A percentile compares a stretch with the other conserved stretches of the same genome.
phyloP scores from a whole-genome alignment of 2,888 invertebrate species.

The Agrochola litura region DNA sequence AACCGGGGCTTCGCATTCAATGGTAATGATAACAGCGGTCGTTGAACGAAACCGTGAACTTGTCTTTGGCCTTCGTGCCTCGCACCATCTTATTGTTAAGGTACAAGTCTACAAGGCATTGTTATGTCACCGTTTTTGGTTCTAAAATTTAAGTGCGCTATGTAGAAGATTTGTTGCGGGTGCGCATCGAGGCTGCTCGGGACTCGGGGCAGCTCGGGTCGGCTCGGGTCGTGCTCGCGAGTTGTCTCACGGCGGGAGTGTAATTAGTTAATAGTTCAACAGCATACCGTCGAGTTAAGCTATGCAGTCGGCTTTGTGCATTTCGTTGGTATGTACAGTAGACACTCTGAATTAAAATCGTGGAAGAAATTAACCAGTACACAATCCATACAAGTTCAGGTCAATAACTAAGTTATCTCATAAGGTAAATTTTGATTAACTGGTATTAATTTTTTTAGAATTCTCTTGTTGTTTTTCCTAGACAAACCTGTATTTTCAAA shows the following conservation, averaged over 20 bases:
- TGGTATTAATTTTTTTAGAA: background rate
- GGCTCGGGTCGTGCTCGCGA: conserved; percentile 46
- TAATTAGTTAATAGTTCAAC: conserved; percentile 59
- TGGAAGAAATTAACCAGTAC: background rate
- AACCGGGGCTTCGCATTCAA: conserved; percentile 80
- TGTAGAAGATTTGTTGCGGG: conserved; percentile 53
- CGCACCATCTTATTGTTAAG: conserved; percentile 78
- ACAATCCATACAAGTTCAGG: too few species aligned
- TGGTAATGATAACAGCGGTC: conserved; percentile 87
- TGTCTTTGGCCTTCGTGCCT: conserved; percentile 83
- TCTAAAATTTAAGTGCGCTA: conserved; percentile 55
- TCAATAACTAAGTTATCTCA: background rate
- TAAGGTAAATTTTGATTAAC: background rate
- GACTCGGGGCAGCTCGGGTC: conserved; percentile 40
- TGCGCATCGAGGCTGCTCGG: conserved; percentile 26
- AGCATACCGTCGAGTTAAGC: conserved; percentile 25
- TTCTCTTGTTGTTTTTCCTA: background rate
- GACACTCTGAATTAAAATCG: background rate
- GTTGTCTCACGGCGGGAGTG: conserved; percentile 56
- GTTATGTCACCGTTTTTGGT: conserved; percentile 66
- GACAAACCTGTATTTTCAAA: background rate
- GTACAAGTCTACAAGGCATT: conserved; percentile 69
- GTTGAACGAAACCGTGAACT: conserved; percentile 88
- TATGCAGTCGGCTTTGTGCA: conserved; percentile 6
- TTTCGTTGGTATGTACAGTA: conserved; percentile 11